Percentiles rank a stretch among this genome's conserved stretches.
Evolutionary conservation across 2,797 vertebrate genomes (phyloP).

Genomic region (Streptopelia turtur): DNA sequence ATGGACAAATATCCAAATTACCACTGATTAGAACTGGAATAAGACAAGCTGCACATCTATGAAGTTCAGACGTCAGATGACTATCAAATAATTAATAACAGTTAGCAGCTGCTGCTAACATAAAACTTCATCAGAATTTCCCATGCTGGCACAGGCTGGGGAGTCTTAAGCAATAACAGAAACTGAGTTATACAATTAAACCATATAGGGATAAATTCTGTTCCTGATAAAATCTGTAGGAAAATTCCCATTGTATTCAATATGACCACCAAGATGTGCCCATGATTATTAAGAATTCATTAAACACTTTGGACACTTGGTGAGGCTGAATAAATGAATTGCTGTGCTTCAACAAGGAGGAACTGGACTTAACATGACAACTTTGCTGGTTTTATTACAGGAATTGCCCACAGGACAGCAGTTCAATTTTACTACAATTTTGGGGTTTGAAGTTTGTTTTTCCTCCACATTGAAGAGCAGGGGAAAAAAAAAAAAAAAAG

Average conservation of each 20-base stretch:
- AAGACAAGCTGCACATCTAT: constrained; percentile 33
- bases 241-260: constrained; percentile 51
- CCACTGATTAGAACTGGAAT: constrained; percentile 35
- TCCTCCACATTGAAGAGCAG: not conserved
- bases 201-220: constrained; percentile 37
- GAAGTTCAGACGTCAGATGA: constrained; percentile 61
- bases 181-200: constrained; percentile 39
- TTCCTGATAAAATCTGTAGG: constrained; percentile 58
- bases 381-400: not conserved
- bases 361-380: not conserved
- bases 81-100: constrained; percentile 73
- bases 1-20: constrained; percentile 53
- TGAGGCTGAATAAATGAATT: constrained; percentile 19
- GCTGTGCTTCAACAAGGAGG: not conserved
- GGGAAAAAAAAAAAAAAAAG: not conserved
- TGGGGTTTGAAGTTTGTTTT: not conserved
- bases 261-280: constrained; percentile 45
- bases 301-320: not conserved
- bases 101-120: constrained; percentile 43
- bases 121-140: constrained; percentile 60
- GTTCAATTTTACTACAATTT: not conserved
- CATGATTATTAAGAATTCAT: constrained; percentile 30
- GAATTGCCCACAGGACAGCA: not conserved
- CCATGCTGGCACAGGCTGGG: constrained; percentile 46
- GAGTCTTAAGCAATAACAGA: constrained; percentile 62